Conservation (phyloP, 2,797 vertebrate genomes). For the Rhinichthys osculus region DNA sequence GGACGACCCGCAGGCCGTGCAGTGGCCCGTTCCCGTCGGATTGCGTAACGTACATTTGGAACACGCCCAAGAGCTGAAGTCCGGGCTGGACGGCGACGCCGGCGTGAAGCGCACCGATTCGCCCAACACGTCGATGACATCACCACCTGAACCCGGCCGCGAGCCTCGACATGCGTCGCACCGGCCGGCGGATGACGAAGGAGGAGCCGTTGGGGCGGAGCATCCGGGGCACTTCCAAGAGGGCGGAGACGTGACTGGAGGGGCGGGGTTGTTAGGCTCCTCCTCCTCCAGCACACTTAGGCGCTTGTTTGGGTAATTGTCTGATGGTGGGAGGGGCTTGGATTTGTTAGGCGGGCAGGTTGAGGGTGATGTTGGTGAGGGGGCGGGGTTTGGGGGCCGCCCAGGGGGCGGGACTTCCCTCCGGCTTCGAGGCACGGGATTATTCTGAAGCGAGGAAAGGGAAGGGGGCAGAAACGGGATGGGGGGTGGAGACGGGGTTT, state of each 20-base stretch:
- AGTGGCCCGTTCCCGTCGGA: constrained; percentile 85
- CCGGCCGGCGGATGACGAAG: constrained; percentile 67
- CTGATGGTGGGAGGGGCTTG: constrained; percentile 79
- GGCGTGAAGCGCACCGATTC: constrained; percentile 92
- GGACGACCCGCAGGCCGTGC: constrained; percentile 90
- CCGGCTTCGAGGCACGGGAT: constrained; percentile 94
- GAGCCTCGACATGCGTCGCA: constrained; percentile 81
- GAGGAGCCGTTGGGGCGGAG: constrained; percentile 72
- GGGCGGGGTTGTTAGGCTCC: constrained; percentile 72
- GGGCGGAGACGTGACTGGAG: constrained; percentile 66
- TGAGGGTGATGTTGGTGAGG: constrained; percentile 75
- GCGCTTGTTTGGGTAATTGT: constrained; percentile 85
- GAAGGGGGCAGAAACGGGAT: constrained; percentile 71
- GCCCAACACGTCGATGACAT: constrained; percentile 89
- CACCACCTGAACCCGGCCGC: constrained; percentile 69
- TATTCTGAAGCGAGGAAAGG: constrained; percentile 90
- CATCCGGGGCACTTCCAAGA: constrained; percentile 88
- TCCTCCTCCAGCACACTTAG: constrained; percentile 92
- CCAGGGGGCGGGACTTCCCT: constrained; percentile 89
- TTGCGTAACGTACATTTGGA: constrained; percentile 95
- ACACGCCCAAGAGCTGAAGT: constrained; percentile 95
- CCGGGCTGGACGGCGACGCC: constrained; percentile 91
- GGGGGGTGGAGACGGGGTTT: constrained; percentile 65
- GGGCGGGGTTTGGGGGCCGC: constrained; percentile 73
- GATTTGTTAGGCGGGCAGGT: constrained; percentile 75